These are phyloP conservation scores for Motacilla tschutschensis DNA, from an alignment of 2,113 vertebrate genomes.

Conservation along the genomic window DNA sequence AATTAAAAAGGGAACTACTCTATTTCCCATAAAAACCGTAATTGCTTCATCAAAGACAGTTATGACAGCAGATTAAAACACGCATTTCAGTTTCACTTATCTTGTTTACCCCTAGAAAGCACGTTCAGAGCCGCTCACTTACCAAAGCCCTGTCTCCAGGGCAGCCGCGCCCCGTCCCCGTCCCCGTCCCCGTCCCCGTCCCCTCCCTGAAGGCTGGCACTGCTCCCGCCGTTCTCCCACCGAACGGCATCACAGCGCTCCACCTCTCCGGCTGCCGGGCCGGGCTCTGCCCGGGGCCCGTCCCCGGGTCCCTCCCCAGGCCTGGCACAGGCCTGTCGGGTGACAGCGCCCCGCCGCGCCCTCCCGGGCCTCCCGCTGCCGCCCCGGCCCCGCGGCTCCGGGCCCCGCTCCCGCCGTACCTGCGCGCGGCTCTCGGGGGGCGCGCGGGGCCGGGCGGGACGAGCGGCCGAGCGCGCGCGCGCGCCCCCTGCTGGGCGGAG, in stretches of 20 bases:
- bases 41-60: neutral
- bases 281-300: neutral
- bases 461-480: neutral
- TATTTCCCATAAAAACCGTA: neutral
- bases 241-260: accelerated
- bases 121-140: accelerated
- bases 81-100: accelerated
- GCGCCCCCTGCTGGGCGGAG: constrained; percentile 8
- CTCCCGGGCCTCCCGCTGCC: neutral
- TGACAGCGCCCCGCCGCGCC: neutral
- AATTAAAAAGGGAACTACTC: neutral
- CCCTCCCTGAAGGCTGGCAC: neutral
- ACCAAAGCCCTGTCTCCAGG: accelerated
- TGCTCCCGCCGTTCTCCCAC: accelerated
- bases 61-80: neutral
- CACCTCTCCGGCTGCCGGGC: neutral
- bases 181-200: neutral
- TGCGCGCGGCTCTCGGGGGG: neutral
- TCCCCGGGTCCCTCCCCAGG: too few relatives aligned
- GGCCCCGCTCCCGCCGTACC: neutral
- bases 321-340: neutral
- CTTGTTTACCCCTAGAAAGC: neutral
- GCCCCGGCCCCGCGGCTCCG: neutral
- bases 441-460: too few relatives aligned
- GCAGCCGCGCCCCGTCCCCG: accelerated